A percentile compares a stretch with the other conserved stretches of the same genome.
phyloP scores from a whole-genome alignment of 1,140 invertebrate genomes.

The Pseudomyrmex pallidus region DNA sequence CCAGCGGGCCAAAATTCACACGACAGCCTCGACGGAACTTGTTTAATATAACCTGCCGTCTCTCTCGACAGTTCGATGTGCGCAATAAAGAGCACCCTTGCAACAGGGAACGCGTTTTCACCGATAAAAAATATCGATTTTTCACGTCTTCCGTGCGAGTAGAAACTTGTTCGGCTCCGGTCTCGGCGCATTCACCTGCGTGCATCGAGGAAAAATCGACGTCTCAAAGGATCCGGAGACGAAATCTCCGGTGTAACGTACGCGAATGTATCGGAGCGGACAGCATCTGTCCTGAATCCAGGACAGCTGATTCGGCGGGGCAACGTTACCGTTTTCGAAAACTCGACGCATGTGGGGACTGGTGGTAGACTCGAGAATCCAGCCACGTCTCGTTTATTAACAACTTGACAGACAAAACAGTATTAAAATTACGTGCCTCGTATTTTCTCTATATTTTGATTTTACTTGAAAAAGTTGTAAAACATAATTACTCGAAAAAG shows the following conservation, averaged over 20 bases:
- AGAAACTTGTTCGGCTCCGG: slow-evolving; percentile 62
- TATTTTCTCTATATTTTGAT: slow-evolving; percentile 7
- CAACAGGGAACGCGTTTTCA: slow-evolving; percentile 54
- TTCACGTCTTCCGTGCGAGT: slow-evolving; percentile 53
- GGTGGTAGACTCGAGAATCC: slow-evolving; percentile 25
- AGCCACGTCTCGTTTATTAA: slow-evolving; percentile 69
- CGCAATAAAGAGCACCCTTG: slow-evolving; percentile 43
- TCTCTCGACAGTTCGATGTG: slow-evolving; percentile 32
- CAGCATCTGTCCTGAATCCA: slow-evolving; percentile 79
- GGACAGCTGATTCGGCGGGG: slow-evolving; percentile 73
- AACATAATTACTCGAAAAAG: too few relatives aligned
- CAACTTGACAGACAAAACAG: slow-evolving; percentile 63
- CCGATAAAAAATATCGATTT: slow-evolving; percentile 65
- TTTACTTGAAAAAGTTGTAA: not conserved
- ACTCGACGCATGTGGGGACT: slow-evolving; percentile 59
- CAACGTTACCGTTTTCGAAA: slow-evolving; percentile 78
- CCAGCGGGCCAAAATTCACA: slow-evolving; percentile 51
- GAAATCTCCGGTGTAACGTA: slow-evolving; percentile 46
- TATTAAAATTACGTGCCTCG: not conserved
- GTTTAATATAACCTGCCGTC: slow-evolving; percentile 54
- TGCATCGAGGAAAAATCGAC: slow-evolving; percentile 77
- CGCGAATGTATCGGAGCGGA: slow-evolving; percentile 50
- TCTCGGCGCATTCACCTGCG: slow-evolving; percentile 80
- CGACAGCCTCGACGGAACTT: slow-evolving; percentile 47
- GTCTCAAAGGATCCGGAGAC: slow-evolving; percentile 68